Evolutionary conservation across 2,797 vertebrate species (phyloP), one percentile per base, ranked within the genome.

Genomic region (Loriculus beryllinus): DNA sequence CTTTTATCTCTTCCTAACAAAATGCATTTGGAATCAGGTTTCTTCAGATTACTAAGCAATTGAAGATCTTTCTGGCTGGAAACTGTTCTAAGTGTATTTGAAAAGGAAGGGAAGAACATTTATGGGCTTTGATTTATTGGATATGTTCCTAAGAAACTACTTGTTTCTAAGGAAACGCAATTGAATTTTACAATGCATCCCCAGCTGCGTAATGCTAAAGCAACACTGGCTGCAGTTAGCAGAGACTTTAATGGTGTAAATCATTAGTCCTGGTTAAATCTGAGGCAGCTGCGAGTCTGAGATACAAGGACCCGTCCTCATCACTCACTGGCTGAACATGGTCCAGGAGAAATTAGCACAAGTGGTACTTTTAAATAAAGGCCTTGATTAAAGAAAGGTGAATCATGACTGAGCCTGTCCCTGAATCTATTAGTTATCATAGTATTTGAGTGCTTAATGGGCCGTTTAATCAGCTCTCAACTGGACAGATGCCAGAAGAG

Each of bases 361-460:
- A 37, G 8, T 6, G 28, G 3, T 52, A 20, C 26, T 56, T 51
- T 64, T 45, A 72, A 56, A 29, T 47, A n/a, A 63, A 91, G 52
- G 25, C 0, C 2, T 22, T 65, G 45, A 78, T 81, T 69, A 4
- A 74, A 75, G 42, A 51, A 60, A 42, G 14, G 43, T 4, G 33
- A 52, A 49, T 81, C 25, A n/a, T 56, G 51, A 92, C 71, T 45
- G 26, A 43, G 52, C 20, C 29, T 42, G 23, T 43, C 81, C 80
- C 71, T 19, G 26, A 35, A 64, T 86, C 80, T 86, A 78, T 86
- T 88, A 52, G 74, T 86, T 94, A 76, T 76, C n/a, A 19, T 14
- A 75, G 70, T 19, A 49, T 84, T 94, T 82, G 59, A 90, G 86
- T 63, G 86, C 81, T 92, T 90, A 96, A 94, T 92, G 95, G 74